These are phyloP conservation scores for Barnardius zonarius DNA, from an alignment of 2,113 vertebrate genomes.

Conservation along the genomic window DNA sequence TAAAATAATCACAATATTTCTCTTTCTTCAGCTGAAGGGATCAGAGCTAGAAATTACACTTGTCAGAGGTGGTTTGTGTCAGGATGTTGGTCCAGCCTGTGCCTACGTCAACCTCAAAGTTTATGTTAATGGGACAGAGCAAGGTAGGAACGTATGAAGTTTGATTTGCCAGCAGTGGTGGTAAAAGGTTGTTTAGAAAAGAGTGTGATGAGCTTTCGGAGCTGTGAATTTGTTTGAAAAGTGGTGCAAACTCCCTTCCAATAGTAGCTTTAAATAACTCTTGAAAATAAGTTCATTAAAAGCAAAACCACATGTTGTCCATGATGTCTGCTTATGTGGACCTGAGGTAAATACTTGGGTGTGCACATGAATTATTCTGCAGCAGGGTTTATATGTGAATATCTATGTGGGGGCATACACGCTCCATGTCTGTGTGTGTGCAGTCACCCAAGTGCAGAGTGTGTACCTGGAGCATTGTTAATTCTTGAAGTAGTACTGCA, in stretches of 20 bases:
- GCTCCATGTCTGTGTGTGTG: neutral
- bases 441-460: neutral
- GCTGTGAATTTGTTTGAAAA: neutral
- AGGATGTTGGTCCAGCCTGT: slow-evolving; percentile 81
- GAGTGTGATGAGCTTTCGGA: neutral
- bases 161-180: neutral
- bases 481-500: neutral
- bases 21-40: slow-evolving; percentile 84
- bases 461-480: neutral
- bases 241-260: neutral
- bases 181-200: neutral
- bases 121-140: slow-evolving; percentile 78
- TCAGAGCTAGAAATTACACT: slow-evolving; percentile 91
- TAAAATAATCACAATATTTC: neutral
- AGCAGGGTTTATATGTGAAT: neutral
- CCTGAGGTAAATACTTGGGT: neutral
- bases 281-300: neutral
- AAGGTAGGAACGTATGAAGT: slow-evolving; percentile 75
- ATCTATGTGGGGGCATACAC: rapidly evolving
- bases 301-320: neutral
- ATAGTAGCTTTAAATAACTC: neutral
- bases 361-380: neutral
- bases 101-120: slow-evolving; percentile 88
- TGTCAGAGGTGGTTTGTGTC: slow-evolving; percentile 73
- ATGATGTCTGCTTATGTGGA: neutral